Evolutionary conservation across 2,797 vertebrate species (phyloP), one percentile per base, ranked within the genome.

Genomic region (Bradypodion pumilum): DNA sequence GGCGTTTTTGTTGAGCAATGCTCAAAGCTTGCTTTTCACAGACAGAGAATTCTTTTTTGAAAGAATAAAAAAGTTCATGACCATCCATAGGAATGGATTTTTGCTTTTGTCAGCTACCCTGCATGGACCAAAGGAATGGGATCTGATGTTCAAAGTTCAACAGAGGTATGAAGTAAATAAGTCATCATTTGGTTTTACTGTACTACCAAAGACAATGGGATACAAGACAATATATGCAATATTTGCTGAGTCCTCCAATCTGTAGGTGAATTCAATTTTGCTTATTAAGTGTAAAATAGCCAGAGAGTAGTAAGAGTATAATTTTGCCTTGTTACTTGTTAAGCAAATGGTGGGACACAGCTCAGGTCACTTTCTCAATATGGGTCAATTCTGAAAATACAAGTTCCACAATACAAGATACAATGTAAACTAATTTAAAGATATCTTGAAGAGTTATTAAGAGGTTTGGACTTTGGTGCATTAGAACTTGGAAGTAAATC

Each of bases 71-170:
- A 96, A 91, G 42, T 99, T 99, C 91, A 91, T 97, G 88, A 95
- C 94, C 80, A 95, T 98, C 77, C 98, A 99, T 92, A 95, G 96
- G 60, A 99, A 99, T 92, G 95, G 98, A 87, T 98, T 98, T 90
- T 91, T 99, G 82, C 94, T 99, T 84, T 94, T 99, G 9, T 95
- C 91, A 85, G 93, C 97, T 25, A 96, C 97, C 73, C 96, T 97
- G 70, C 96, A 96, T 83, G 97, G 97, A 46, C 90, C 92, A 46
- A 95, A 89, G 87, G 97, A 98, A 90, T 91, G 96, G 95, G 93
- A 95, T 37, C 70, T 95, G 42, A 93, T 97, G 93, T 96, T 96
- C 74, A 91, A 80, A 85, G 95, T 99, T 94, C 98, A 99, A 87
- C 95, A 93, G 88, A 98, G 98, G 98, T 99, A 96, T 12, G 74